Conservation (phyloP, 2,113 vertebrate species). For the Crotophaga sulcirostris region DNA sequence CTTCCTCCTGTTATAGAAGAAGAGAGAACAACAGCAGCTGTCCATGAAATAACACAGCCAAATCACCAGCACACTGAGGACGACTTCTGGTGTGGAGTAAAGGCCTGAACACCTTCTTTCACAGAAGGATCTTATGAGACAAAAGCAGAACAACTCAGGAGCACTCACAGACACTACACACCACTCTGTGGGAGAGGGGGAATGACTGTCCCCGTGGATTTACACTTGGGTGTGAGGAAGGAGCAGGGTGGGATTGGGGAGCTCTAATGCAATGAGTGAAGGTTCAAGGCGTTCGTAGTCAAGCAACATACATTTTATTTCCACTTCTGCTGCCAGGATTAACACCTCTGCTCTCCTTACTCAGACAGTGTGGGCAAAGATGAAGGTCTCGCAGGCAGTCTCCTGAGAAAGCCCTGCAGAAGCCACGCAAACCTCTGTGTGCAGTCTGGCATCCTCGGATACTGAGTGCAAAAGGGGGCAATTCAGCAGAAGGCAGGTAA, state of each 20-base stretch:
- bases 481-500: not conserved
- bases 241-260: not conserved
- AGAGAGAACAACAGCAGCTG: not conserved
- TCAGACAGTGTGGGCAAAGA: not conserved
- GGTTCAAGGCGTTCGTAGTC: not conserved
- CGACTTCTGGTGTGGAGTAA: not conserved
- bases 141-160: not conserved
- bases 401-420: not conserved
- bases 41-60: not conserved
- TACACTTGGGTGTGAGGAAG: not conserved
- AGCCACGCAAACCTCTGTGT: not conserved
- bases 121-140: not conserved
- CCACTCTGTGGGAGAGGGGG: not conserved
- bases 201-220: fast-evolving
- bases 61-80: not conserved
- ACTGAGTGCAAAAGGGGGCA: fast-evolving
- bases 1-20: not conserved
- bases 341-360: not conserved
- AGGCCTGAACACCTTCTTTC: not conserved
- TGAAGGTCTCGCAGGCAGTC: fast-evolving
- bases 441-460: not conserved
- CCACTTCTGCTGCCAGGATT: not conserved
- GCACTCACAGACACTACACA: not conserved
- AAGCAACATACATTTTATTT: not conserved
- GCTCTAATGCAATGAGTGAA: not conserved